Conservation (phyloP, 2,797 vertebrate species). For the Phataginus tricuspis region DNA sequence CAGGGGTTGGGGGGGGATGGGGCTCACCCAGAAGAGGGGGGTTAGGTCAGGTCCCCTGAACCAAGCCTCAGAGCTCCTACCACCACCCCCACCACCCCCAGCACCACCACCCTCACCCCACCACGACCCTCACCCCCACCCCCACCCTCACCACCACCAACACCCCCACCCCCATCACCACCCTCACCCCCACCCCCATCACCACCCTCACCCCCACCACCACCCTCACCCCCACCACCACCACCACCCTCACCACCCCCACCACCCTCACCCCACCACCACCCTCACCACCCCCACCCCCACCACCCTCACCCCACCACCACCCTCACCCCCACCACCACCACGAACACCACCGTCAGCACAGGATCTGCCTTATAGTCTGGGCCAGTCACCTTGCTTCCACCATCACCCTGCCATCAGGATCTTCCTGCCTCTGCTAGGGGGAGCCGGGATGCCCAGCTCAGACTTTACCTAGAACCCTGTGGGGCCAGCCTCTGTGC, state of each 20-base stretch:
- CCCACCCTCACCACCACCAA: rapidly evolving
- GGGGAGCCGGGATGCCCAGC: neutral
- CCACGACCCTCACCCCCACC: rapidly evolving
- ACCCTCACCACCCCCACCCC: neutral
- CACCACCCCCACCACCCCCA: neutral
- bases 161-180: no score
- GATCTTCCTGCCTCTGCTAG: no score
- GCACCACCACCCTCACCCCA: neutral
- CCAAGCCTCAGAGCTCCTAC: neutral
- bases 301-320: no score
- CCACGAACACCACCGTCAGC: neutral
- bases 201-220: rapidly evolving
- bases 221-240: rapidly evolving
- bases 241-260: neutral
- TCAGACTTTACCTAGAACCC: neutral
- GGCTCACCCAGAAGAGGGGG: neutral
- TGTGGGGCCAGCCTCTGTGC: neutral
- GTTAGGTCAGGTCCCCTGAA: neutral
- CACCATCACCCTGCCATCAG: neutral
- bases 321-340: neutral
- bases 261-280: neutral
- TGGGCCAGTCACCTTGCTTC: neutral
- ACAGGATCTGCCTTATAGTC: neutral
- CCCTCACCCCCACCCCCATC: neutral
- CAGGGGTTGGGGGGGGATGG: neutral